phyloP scores from a whole-genome alignment of 2,797 vertebrate species.

The Darevskia nairensis region DNA sequence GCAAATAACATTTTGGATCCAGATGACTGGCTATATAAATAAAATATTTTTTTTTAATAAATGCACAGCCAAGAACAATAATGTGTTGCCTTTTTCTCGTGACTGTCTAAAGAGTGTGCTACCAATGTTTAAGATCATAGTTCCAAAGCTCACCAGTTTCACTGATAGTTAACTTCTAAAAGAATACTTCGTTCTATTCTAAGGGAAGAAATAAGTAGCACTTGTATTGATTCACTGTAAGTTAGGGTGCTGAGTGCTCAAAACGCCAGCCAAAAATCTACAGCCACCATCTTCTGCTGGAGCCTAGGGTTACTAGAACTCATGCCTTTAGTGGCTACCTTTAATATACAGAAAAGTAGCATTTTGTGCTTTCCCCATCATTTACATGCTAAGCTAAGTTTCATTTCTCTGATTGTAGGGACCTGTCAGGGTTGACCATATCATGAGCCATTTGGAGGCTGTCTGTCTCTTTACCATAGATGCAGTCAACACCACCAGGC shows the following conservation, averaged over 20 bases:
- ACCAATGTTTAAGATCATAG: neutral
- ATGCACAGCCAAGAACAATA: slow-evolving; percentile 11
- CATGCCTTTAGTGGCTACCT: neutral
- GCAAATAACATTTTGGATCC: slow-evolving; percentile 36
- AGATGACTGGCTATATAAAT: slow-evolving; percentile 19
- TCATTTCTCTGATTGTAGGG: neutral
- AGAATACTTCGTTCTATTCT: neutral
- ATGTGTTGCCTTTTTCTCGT: neutral
- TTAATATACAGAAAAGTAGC: neutral
- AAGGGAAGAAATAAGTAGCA: neutral
- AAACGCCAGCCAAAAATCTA: neutral
- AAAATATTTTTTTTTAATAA: slow-evolving; percentile 21
- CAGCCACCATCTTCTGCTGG: neutral
- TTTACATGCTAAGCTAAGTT: neutral
- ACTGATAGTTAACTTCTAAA: neutral
- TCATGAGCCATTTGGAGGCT: too few relatives aligned
- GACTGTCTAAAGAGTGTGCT: neutral
- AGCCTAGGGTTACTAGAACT: neutral
- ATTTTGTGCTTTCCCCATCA: neutral
- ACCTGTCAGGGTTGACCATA: too few relatives aligned
- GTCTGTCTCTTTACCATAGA: too few relatives aligned
- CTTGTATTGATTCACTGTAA: neutral
- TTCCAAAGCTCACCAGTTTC: slow-evolving; percentile 19
- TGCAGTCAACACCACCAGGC: too few relatives aligned
- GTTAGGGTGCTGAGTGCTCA: neutral